Evolutionary conservation across 2,797 vertebrate species (phyloP).

Genomic region (Poeciliopsis presidionis): DNA sequence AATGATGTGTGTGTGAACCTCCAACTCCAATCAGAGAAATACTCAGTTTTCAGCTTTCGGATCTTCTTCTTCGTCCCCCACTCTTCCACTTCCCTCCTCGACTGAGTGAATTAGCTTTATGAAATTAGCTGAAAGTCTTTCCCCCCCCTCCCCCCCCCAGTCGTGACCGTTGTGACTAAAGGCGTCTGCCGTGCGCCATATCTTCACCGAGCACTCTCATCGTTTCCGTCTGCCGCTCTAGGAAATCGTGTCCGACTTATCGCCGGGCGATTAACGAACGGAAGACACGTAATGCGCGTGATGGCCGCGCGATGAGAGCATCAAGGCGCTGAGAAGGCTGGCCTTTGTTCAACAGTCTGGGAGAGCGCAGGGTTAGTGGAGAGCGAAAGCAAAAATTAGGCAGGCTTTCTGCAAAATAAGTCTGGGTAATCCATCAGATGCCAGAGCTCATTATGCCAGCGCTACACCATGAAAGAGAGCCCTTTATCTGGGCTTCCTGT

Average conservation of each 20-base stretch:
- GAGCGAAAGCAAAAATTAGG: conserved; percentile 61
- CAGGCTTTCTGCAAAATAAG: conserved; percentile 69
- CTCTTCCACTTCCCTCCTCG: conserved; percentile 1
- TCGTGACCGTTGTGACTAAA: conserved; percentile 33
- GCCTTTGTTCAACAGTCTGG: conserved; percentile 58
- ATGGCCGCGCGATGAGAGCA: conserved; percentile 47
- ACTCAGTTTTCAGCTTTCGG: neutral
- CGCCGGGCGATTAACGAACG: conserved; percentile 56
- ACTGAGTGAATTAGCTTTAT: conserved; percentile 32
- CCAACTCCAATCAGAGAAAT: neutral
- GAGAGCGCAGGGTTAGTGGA: conserved; percentile 44
- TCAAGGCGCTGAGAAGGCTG: conserved; percentile 53
- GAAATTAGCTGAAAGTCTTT: conserved; percentile 23
- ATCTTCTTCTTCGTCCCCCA: conserved; percentile 22
- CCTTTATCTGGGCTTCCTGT: conserved; percentile 72
- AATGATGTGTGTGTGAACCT: neutral
- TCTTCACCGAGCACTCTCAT: conserved; percentile 20
- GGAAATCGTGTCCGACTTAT: conserved; percentile 60
- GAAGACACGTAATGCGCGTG: conserved; percentile 40
- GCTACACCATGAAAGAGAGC: conserved; percentile 64
- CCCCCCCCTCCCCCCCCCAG: rapidly evolving
- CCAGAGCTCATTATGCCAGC: conserved; percentile 72
- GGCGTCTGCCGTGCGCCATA: conserved; percentile 14
- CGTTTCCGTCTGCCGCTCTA: conserved; percentile 29
- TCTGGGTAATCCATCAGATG: conserved; percentile 78